Conservation (phyloP, 1,140 invertebrate genomes). For the Psilanteris sp. region DNA sequence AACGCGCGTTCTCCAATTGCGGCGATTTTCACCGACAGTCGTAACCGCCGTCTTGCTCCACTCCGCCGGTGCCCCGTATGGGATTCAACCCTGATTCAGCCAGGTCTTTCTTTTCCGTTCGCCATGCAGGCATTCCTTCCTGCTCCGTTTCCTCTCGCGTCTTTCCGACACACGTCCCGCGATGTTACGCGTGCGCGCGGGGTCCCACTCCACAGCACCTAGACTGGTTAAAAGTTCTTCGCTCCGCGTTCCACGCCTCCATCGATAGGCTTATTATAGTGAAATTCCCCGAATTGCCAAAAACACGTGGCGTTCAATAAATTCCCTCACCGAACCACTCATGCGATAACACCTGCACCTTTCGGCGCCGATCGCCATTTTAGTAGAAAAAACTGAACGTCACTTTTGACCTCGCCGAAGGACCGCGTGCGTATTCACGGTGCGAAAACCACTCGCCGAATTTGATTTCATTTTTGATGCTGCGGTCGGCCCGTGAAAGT, state of each 20-base stretch:
- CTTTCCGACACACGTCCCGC: slow-evolving; percentile 49
- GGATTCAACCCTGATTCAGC: slow-evolving; percentile 36
- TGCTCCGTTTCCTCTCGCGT: slow-evolving; percentile 28
- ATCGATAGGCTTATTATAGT: slow-evolving; percentile 71
- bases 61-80: slow-evolving; percentile 36
- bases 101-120: slow-evolving; percentile 29
- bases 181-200: slow-evolving; percentile 68
- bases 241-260: slow-evolving; percentile 75
- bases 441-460: no score
- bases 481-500: slow-evolving; percentile 18
- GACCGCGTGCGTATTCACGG: no score
- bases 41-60: slow-evolving; percentile 35
- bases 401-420: no score
- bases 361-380: no score
- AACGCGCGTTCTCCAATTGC: no score
- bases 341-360: no score
- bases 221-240: slow-evolving; percentile 47
- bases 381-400: neutral
- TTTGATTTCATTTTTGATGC: slow-evolving; percentile 36
- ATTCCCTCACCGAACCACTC: no score
- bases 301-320: slow-evolving; percentile 13
- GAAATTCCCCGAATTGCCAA: slow-evolving; percentile 4
- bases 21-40: slow-evolving; percentile 24
- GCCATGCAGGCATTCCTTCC: slow-evolving; percentile 14
- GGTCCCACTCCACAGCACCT: slow-evolving; percentile 66